Evolutionary conservation across 2,888 invertebrate genomes (phyloP), one percentile per base, ranked within the genome.

Genomic region (Creontiades dilutus): DNA sequence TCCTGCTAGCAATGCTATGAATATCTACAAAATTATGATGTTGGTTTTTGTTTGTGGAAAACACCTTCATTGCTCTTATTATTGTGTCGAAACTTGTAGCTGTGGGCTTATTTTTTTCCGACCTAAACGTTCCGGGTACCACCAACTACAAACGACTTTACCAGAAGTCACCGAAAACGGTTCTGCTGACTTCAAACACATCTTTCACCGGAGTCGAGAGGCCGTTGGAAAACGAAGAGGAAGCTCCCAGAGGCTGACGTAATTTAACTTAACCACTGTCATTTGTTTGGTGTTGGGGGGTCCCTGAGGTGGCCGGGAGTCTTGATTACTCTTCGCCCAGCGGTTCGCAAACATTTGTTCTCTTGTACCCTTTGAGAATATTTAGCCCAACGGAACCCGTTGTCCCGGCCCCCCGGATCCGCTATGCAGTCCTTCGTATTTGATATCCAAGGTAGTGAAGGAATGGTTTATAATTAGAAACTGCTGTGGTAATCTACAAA

Each of bases 251-350:
- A n/a, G 81, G 48, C 23, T 47, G 48, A 84, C 85, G 85, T 85
- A 85, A 85, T 85, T 85, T 85, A 85, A 85, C 28, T 85, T 85
- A 85, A 85, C 85, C 85, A 61, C 52, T 37, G 57, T 85, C 85
- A 85, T 85, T 85, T 85, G 85, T 85, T 85, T 85, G 27, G 85
- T 47, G 52, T 55, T 68, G 19, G 68, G n/a, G 9, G 57, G 61
- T 55, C 89, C 85, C 85, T 57, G 28, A 57, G 57, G 85, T 37
- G 28, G 37, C 85, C 88, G 81, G 86, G 86, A 89, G 46, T 82
- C 86, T 91, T 86, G 86, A 90, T 90, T 90, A 90, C 90, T 90
- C 86, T 90, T 90, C 90, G 80, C 16, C 46, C 80, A 80, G 47
- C 48, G 46, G 80, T 46, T 46, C 7, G 48, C 80, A 80, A 47